These are phyloP conservation scores for Malachius bipustulatus DNA, from an alignment of 2,888 invertebrate species.

Conservation along the genomic window DNA sequence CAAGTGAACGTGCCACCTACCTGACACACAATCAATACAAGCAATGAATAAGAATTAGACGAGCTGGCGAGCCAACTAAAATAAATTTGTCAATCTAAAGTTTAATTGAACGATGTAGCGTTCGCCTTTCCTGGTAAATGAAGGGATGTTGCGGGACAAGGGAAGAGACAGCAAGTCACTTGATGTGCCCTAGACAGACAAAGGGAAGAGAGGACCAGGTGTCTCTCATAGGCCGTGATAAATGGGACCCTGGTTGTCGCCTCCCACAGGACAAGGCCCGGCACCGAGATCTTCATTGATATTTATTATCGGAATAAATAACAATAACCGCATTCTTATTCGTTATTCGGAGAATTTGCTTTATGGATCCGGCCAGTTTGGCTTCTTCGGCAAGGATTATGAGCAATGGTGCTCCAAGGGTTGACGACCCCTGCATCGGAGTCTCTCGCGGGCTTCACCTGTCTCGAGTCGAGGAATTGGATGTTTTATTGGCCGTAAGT, in stretches of 20 bases:
- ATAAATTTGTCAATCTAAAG: conserved; percentile 34
- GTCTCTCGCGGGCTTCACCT: no score
- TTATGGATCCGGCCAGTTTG: no score
- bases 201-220: no score
- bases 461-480: no score
- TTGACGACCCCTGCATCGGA: background rate
- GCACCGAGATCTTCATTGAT: conserved; percentile 30
- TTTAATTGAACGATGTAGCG: conserved; percentile 34
- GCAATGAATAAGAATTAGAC: conserved; percentile 24
- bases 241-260: conserved; percentile 26
- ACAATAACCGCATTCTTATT: conserved; percentile 34
- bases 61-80: conserved; percentile 28
- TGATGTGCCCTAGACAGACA: no score
- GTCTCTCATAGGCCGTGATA: no score
- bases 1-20: no score
- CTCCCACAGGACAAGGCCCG: conserved; percentile 22
- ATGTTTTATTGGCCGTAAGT: no score
- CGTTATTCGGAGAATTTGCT: conserved; percentile 30
- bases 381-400: no score
- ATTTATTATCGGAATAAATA: conserved; percentile 37
- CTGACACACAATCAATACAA: no score
- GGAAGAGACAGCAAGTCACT: conserved; percentile 20
- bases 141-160: conserved; percentile 16
- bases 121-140: no score
- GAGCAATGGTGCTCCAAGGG: background rate